Conservation (phyloP, 1,140 invertebrate genomes). For the Colletes latitarsis region DNA sequence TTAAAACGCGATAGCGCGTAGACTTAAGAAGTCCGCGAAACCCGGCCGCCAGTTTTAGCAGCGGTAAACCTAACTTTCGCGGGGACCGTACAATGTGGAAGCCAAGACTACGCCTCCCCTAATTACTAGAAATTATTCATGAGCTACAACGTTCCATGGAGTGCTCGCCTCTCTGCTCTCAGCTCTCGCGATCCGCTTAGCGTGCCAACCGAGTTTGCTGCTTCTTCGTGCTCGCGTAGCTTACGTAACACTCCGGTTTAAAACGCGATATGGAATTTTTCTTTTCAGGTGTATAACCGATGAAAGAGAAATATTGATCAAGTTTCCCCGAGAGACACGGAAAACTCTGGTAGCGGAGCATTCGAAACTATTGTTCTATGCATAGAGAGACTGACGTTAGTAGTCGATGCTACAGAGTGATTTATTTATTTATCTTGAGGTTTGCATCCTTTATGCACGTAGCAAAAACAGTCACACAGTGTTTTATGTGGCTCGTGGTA, state of each 20-base stretch:
- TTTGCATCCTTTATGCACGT: no score
- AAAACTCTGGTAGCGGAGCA: no score
- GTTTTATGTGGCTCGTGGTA: no score
- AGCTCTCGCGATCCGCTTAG: slow-evolving; percentile 36
- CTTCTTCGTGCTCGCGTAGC: neutral
- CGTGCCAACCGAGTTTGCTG: slow-evolving; percentile 10
- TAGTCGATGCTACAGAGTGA: no score
- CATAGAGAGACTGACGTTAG: no score
- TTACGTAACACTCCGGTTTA: neutral
- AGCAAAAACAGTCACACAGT: no score
- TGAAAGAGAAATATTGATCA: neutral
- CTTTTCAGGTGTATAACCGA: neutral
- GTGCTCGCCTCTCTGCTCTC: slow-evolving; percentile 7
- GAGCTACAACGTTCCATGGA: neutral
- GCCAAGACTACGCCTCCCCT: neutral
- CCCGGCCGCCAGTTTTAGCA: neutral
- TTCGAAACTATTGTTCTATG: no score
- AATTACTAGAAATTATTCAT: slow-evolving; percentile 47
- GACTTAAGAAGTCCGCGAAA: slow-evolving; percentile 5
- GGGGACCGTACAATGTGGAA: slow-evolving; percentile 25
- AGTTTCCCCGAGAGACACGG: neutral
- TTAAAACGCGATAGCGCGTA: neutral
- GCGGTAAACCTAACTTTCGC: slow-evolving; percentile 11
- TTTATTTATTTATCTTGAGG: no score
- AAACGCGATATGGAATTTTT: slow-evolving; percentile 19